Evolutionary conservation across 2,113 vertebrate genomes (phyloP).

Genomic region (Python bivittatus): DNA sequence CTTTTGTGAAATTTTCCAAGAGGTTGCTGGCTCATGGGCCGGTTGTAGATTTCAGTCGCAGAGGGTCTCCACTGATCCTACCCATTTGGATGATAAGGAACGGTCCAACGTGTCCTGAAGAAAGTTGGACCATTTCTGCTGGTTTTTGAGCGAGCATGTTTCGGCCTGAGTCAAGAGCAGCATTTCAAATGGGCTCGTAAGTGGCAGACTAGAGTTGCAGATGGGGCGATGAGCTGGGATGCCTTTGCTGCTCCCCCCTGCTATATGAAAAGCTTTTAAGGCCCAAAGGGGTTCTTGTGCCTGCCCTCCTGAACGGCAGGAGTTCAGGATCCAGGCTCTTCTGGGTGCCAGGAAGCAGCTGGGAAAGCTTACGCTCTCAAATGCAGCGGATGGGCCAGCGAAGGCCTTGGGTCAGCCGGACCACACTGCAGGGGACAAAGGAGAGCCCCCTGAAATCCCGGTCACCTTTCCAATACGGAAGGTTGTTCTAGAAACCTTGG

Average conservation of each 20-base stretch:
- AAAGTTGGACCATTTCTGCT: constrained; percentile 47
- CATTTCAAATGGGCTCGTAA: background rate
- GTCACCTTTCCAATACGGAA: background rate
- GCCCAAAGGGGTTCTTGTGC: constrained; percentile 16
- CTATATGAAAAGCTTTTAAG: background rate
- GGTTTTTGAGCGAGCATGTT: background rate
- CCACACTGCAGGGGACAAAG: background rate
- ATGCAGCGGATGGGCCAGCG: background rate
- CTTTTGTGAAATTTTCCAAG: background rate
- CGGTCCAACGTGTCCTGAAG: constrained; percentile 50
- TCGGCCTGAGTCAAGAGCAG: background rate
- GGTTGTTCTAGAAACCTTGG: background rate
- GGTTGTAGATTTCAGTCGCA: constrained; percentile 53
- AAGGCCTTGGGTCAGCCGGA: background rate
- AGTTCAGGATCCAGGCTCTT: constrained; percentile 4
- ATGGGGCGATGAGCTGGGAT: background rate
- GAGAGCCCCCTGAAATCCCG: background rate
- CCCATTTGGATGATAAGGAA: constrained; percentile 15
- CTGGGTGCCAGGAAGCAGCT: constrained; percentile 13
- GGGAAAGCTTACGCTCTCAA: constrained; percentile 11
- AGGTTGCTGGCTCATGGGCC: constrained; percentile 40
- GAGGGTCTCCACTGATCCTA: constrained; percentile 41
- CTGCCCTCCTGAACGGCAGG: constrained; percentile 7
- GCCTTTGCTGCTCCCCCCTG: background rate
- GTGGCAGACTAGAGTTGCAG: background rate